Evolutionary conservation across 2,797 vertebrate species (phyloP).

Genomic region (Lepilemur ruficaudatus): DNA sequence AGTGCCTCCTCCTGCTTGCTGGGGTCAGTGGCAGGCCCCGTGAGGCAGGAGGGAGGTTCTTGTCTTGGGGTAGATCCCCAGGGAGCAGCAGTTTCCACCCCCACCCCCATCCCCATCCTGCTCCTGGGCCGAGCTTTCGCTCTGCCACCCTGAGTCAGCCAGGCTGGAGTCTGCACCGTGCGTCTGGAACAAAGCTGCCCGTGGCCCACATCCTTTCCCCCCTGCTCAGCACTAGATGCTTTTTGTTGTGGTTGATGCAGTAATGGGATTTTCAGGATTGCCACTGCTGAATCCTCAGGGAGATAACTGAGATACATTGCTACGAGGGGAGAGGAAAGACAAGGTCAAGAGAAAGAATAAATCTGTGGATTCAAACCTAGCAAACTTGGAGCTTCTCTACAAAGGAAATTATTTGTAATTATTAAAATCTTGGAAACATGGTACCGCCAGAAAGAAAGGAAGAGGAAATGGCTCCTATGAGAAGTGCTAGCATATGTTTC

Average conservation of each 20-base stretch:
- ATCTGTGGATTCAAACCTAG: not conserved
- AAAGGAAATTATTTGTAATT: slow-evolving; percentile 59
- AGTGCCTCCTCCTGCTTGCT: not conserved
- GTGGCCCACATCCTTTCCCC: not conserved
- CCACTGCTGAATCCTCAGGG: not conserved
- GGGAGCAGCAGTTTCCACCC: not conserved
- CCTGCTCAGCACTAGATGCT: not conserved
- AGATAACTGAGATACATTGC: slow-evolving; percentile 4
- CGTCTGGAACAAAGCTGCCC: not conserved
- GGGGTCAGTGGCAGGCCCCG: not conserved
- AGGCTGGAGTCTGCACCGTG: not conserved
- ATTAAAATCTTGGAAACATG: slow-evolving; percentile 41
- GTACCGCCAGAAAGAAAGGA: slow-evolving; percentile 49
- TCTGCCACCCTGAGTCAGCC: not conserved
- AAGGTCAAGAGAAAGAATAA: slow-evolving; percentile 10
- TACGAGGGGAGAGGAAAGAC: not conserved
- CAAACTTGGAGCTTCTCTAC: not conserved
- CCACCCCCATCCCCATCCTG: not conserved
- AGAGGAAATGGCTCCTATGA: slow-evolving; percentile 19
- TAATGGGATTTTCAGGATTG: slow-evolving; percentile 18
- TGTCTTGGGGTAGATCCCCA: not conserved
- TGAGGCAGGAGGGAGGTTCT: not conserved
- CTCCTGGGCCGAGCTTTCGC: not conserved
- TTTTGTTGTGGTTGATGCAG: slow-evolving; percentile 25
- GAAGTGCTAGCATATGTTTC: slow-evolving; percentile 64